Evolutionary conservation across 1,140 invertebrate genomes (phyloP), one percentile per base, ranked within the genome.

Genomic region (Mercenaria mercenaria): DNA sequence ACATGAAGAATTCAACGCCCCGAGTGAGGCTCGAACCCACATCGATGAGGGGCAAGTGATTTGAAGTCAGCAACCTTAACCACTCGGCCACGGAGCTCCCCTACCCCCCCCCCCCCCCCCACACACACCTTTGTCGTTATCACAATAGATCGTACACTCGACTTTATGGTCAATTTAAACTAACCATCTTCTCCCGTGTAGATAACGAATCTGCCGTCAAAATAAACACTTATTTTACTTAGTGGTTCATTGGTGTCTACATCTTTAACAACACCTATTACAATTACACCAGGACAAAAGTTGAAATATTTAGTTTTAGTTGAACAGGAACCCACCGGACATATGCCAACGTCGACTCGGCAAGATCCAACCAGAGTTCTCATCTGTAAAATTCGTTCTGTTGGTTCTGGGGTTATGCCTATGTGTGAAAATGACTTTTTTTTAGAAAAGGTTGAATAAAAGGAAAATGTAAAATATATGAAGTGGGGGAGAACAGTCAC

Each of bases 331-430:
- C 83, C 83, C 10, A 72, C 29, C 4, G 83, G 83, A 39, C 83
- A 86, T 26, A 18, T 39, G 6, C 83, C 83, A 18, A 86, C 83
- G 41, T 86, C 83, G 23, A 32, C 26, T 2, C 13, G 23, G 32
- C 64, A 76, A 26, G 43, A 32, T 8, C 83, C 83, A 37, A 84
- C 64, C 18, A 84, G 15, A 6, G 26, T 72, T 84, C 81, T 32
- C 23, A 69, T 72, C 29, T 67, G 34, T 18, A 64, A 32, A 32
- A 84, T 72, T 72, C 81, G 64, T 50, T 81, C 79, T 50, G 72
- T n/a, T n/a, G 39, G 43, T 47, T 47, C 43, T 15, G 43, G 15
- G 6, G 6, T 47, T 15, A 8, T 15, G 15, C 6, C 43, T 47
- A 23, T 23, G 4, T 23, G 23, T 15, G 23, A n/a, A n/a, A 56